Conservation (phyloP, 1,140 invertebrate genomes). For the Bombus soroeensis region DNA sequence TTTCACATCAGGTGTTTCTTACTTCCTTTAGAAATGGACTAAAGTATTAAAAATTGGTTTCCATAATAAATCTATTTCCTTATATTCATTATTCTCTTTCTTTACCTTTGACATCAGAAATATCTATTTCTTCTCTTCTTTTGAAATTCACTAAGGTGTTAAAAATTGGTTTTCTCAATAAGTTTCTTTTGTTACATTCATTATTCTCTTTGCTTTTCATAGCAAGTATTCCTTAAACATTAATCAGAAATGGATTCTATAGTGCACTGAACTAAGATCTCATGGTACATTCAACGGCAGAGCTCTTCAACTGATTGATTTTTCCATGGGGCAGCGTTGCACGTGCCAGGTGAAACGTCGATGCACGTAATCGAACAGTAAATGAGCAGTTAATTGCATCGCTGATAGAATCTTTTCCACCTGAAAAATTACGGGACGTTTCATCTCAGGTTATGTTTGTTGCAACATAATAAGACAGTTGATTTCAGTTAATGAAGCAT, state of each 20-base stretch:
- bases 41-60: not conserved
- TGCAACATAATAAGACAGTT: not conserved
- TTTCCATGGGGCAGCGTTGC: not conserved
- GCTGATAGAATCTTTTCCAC: not conserved
- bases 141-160: not conserved
- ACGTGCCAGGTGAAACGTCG: not conserved
- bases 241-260: not conserved
- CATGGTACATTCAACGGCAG: not conserved
- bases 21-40: no score
- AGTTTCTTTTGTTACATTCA: not conserved
- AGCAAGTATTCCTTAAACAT: not conserved
- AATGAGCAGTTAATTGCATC: slow-evolving; percentile 12
- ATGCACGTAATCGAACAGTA: not conserved
- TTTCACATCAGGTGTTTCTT: no score
- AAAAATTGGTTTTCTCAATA: not conserved
- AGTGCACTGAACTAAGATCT: not conserved
- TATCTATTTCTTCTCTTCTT: not conserved
- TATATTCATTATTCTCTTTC: not conserved
- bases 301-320: not conserved
- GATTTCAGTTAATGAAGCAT: not conserved
- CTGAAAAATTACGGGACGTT: not conserved
- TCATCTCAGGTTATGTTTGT: not conserved
- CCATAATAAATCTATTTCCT: not conserved
- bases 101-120: not conserved
- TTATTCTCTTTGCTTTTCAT: not conserved